These are phyloP conservation scores for Rhimphoctona megacephalus DNA, from an alignment of 2,888 invertebrate genomes.

Conservation along the genomic window DNA sequence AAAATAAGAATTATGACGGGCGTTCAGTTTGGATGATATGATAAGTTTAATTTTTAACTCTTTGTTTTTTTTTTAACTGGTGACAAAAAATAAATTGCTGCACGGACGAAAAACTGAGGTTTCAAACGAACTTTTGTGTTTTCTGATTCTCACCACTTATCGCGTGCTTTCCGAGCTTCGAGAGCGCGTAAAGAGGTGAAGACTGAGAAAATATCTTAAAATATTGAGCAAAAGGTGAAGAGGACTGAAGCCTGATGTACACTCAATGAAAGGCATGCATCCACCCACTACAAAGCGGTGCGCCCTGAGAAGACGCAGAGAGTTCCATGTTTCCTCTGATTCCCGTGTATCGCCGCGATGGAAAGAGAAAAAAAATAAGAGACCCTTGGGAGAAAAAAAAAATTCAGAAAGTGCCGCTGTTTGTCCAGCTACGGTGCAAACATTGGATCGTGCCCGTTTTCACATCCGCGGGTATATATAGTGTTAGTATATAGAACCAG, in stretches of 20 bases:
- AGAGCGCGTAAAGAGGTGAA: slow-evolving; percentile 55
- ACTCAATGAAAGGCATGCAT: slow-evolving; percentile 57
- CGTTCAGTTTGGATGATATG: background rate
- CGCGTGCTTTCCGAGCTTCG: slow-evolving; percentile 38
- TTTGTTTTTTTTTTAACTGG: background rate
- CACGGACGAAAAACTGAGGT: background rate
- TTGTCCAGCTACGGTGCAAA: slow-evolving; percentile 80
- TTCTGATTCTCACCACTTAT: slow-evolving; percentile 32
- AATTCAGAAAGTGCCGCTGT: slow-evolving; percentile 80
- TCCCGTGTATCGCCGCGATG: slow-evolving; percentile 50
- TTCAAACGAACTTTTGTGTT: slow-evolving; percentile 7
- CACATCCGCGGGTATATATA: slow-evolving; percentile 66
- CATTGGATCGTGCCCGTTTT: slow-evolving; percentile 79
- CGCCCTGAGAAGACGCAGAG: slow-evolving; percentile 22
- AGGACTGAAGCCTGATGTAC: slow-evolving; percentile 24
- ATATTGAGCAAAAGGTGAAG: slow-evolving; percentile 36
- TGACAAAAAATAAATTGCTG: slow-evolving; percentile 1
- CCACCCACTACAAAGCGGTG: slow-evolving; percentile 32
- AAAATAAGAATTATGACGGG: background rate
- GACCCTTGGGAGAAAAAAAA: slow-evolving; percentile 68
- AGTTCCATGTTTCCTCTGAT: slow-evolving; percentile 38
- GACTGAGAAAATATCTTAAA: slow-evolving; percentile 51
- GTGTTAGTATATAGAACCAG: slow-evolving; percentile 24
- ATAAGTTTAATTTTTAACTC: background rate
- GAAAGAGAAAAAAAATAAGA: slow-evolving; percentile 43